These are phyloP conservation scores for Ptychoptera contaminata DNA, from an alignment of 2,888 invertebrate species.

Conservation along the genomic window DNA sequence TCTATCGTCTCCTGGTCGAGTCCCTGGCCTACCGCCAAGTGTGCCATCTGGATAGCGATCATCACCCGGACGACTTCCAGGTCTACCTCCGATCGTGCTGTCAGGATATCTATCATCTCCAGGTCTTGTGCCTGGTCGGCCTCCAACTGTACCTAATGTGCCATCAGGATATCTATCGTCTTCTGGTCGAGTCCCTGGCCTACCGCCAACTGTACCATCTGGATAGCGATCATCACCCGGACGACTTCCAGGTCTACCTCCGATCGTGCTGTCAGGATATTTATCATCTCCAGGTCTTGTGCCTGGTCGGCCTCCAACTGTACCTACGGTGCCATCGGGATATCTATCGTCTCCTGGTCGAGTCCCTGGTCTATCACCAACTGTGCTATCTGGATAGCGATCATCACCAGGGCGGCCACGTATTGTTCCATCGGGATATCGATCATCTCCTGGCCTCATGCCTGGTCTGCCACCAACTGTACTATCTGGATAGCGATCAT, in stretches of 20 bases:
- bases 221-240: neutral
- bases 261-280: neutral
- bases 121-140: too few relatives aligned
- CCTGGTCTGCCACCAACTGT: slow-evolving; percentile 1
- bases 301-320: slow-evolving; percentile 1
- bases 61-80: slow-evolving; percentile 4
- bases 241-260: neutral
- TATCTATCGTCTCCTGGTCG: neutral
- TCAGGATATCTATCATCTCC: too few relatives aligned
- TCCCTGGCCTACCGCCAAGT: slow-evolving; percentile 9
- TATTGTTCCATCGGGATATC: neutral
- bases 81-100: neutral
- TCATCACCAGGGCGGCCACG: neutral
- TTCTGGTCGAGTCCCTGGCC: neutral
- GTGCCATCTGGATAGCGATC: slow-evolving; percentile 5
- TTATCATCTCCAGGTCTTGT: too few relatives aligned
- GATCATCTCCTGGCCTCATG: too few relatives aligned
- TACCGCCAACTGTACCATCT: neutral
- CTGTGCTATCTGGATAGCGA: neutral
- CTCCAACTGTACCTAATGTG: neutral
- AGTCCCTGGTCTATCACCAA: neutral
- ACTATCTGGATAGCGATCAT: neutral
- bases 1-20: slow-evolving; percentile 12
- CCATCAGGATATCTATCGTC: neutral
- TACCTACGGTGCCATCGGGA: neutral